Evolutionary conservation across 2,113 vertebrate species (phyloP).

Genomic region (Ginglymostoma cirratum): DNA sequence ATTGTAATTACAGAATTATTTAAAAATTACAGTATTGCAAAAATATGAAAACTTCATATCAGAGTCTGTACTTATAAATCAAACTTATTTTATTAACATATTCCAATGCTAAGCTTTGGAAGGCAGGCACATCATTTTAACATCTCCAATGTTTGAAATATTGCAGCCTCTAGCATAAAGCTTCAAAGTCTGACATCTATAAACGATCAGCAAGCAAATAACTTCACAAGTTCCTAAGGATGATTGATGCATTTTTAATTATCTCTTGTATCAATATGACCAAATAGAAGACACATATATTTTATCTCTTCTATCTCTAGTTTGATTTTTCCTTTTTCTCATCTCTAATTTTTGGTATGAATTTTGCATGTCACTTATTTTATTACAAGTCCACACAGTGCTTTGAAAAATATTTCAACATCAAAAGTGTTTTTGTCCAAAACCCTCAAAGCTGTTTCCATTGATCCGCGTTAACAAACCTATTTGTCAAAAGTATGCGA

Average conservation of each 20-base stretch:
- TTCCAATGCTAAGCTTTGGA: background rate
- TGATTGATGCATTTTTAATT: slow-evolving; percentile 29
- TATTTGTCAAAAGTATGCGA: background rate
- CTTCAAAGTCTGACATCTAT: slow-evolving; percentile 31
- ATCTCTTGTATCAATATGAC: slow-evolving; percentile 9
- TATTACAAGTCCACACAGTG: background rate
- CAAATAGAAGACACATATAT: slow-evolving; percentile 4
- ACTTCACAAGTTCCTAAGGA: slow-evolving; percentile 18
- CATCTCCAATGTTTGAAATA: background rate
- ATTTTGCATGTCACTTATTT: background rate
- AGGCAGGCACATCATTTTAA: background rate
- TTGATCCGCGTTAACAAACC: background rate
- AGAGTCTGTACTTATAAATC: background rate
- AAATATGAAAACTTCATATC: background rate
- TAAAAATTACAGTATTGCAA: background rate
- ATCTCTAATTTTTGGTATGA: background rate
- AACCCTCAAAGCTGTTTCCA: slow-evolving; percentile 9
- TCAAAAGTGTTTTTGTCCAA: background rate
- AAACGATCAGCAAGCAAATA: slow-evolving; percentile 28
- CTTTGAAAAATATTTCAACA: background rate
- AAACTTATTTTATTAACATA: slow-evolving; percentile 26
- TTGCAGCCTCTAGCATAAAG: background rate
- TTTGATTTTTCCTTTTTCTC: background rate
- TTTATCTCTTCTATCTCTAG: background rate
- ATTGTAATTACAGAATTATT: background rate